These are phyloP conservation scores for Melinaea menophilus DNA, from an alignment of 2,888 invertebrate species.

Conservation along the genomic window DNA sequence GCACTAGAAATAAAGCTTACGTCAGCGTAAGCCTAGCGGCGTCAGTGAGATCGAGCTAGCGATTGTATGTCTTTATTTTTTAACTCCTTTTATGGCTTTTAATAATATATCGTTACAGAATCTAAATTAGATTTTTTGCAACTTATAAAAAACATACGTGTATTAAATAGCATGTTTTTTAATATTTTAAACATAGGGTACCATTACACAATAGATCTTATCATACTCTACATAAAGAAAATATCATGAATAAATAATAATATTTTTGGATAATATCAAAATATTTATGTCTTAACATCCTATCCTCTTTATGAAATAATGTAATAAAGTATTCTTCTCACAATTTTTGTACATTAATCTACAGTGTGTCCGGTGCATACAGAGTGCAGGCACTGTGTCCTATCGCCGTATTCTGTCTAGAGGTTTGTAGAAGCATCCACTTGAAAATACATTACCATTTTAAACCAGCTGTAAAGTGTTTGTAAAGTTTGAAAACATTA, in stretches of 20 bases:
- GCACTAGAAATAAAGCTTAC: not conserved
- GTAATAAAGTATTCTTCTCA: no score
- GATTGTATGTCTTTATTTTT: not conserved
- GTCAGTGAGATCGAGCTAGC: not conserved
- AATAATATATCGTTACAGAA: not conserved
- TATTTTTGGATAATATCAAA: not conserved
- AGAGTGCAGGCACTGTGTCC: no score
- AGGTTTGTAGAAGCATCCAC: conserved; percentile 10
- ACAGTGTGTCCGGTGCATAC: no score
- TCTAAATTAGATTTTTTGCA: conserved; percentile 3
- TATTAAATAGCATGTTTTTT: no score
- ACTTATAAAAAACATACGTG: not conserved
- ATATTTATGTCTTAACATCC: not conserved
- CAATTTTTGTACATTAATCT: no score
- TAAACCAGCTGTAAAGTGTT: conserved; percentile 17
- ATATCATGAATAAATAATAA: not conserved
- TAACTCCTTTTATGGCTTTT: conserved; percentile 1
- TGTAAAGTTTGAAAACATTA: conserved; percentile 19
- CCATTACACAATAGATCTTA: not conserved
- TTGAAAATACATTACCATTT: conserved; percentile 20
- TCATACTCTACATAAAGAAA: not conserved
- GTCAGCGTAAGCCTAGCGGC: conserved; percentile 3
- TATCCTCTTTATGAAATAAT: no score
- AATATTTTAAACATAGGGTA: no score
- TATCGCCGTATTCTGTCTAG: not conserved